These are phyloP conservation scores for Conops quadrifasciatus DNA, from an alignment of 2,888 invertebrate genomes.

Conservation along the genomic window DNA sequence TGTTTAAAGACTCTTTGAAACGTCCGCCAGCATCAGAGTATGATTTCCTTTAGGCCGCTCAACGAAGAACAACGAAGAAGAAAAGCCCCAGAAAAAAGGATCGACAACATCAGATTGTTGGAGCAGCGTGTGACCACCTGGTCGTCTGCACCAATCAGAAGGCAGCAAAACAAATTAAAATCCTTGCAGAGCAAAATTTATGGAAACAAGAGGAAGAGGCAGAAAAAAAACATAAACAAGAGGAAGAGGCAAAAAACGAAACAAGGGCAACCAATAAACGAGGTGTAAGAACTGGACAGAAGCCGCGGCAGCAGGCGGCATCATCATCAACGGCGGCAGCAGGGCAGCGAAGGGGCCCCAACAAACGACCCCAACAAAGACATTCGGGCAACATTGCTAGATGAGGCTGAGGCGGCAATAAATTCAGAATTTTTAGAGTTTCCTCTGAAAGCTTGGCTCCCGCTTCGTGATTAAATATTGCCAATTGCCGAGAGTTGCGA, in stretches of 20 bases:
- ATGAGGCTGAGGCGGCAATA: too few relatives aligned
- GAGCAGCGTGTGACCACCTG: constrained; percentile 60
- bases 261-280: constrained; percentile 57
- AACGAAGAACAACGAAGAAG: background rate
- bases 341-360: constrained; percentile 10
- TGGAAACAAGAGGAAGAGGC: constrained; percentile 4
- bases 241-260: constrained; percentile 27
- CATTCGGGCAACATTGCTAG: background rate
- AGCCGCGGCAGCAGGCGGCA: constrained; percentile 36
- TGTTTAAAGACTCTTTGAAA: constrained; percentile 31
- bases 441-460: too few relatives aligned
- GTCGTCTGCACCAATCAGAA: constrained; percentile 60
- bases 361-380: constrained; percentile 3
- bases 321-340: constrained; percentile 18
- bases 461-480: too few relatives aligned
- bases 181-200: constrained; percentile 32
- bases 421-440: too few relatives aligned
- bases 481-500: too few relatives aligned
- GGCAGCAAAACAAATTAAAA: constrained; percentile 56
- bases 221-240: constrained; percentile 48
- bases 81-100: background rate
- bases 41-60: constrained; percentile 7
- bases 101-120: constrained; percentile 14
- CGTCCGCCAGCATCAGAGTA: constrained; percentile 29
- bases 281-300: constrained; percentile 35